phyloP scores from a whole-genome alignment of 2,888 invertebrate genomes.

The Ormyrus rosae region DNA sequence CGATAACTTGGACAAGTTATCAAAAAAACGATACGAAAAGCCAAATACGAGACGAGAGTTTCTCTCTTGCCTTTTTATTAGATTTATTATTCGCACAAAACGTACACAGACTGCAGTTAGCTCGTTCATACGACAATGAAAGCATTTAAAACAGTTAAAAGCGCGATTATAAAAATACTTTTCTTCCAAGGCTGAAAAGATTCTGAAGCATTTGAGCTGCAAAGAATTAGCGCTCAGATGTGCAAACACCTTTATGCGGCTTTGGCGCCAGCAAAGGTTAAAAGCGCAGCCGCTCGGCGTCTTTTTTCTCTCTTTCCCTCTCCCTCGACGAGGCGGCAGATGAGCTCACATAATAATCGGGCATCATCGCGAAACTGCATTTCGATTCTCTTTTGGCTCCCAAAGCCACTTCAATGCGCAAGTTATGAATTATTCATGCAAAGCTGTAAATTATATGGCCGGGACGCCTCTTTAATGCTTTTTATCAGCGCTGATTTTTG shows the following conservation, averaged over 20 bases:
- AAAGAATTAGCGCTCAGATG: conserved; percentile 28
- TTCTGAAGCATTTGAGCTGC: not conserved
- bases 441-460: conserved; percentile 40
- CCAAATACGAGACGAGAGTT: too few species aligned
- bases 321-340: conserved; percentile 56
- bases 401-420: conserved; percentile 21
- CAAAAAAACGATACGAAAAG: too few species aligned
- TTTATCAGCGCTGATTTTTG: too few species aligned
- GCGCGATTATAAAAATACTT: too few species aligned
- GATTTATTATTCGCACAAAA: too few species aligned
- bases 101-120: too few species aligned
- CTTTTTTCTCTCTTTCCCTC: conserved; percentile 29
- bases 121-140: too few species aligned
- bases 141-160: too few species aligned
- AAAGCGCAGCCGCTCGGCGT: conserved; percentile 15
- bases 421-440: conserved; percentile 48
- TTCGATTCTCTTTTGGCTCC: conserved; percentile 38
- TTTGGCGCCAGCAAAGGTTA: conserved; percentile 32
- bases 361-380: conserved; percentile 42
- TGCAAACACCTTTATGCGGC: conserved; percentile 46
- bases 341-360: conserved; percentile 59
- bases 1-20: too few species aligned
- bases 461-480: not conserved
- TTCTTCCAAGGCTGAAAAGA: not conserved
- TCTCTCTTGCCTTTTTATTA: too few species aligned